Evolutionary conservation across 2,113 vertebrate species (phyloP), one percentile per base, ranked within the genome.

Genomic region (Phrynosoma blainvillii): DNA sequence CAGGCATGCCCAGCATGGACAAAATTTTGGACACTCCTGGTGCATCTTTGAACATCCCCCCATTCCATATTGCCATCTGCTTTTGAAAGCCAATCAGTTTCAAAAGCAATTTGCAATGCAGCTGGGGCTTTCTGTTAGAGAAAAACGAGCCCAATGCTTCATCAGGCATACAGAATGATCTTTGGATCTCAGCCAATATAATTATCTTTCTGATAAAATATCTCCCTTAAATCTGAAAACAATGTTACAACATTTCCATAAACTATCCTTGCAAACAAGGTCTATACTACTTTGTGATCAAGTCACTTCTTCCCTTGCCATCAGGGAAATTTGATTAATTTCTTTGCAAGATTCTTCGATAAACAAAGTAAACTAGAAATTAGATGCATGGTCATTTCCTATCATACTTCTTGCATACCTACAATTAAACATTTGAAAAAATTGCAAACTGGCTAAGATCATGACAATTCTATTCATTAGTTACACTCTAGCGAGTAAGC

Each of bases 381-480:
- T 59, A 95, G 87, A 95, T 92, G 92, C 90, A 70, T 21, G 79
- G 90, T 92, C 90, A 94, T 92, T 92, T 87, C 73, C 62, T 16
- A 79, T 82, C 76, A 87, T 87, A 92, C 86, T 95, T 92, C 83
- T 92, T 93, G 89, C 30, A 68, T 79, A 90, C 90, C 25, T 89
- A 87, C 85, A 96, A 96, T 93, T 94, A 96, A 94, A 93, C n/a
- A 2, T 93, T 90, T 84, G 93, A 93, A 88, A 92, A 95, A 90
- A 89, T 2, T 30, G 27, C 68, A 90, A 68, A 87, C 84, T 93
- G 94, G 94, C 88, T 94, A 91, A 89, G 86, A 93, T 94, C 82
- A 74, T 66, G 90, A 95, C 93, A 96, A 94, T 96, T 96, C 92
- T 94, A 91, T 93, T 97, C 96, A 97, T 97, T 97, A 96, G 95